A percentile compares a stretch with the other conserved stretches of the same genome.
Evolutionary conservation across 2,113 vertebrate species (phyloP).

Genomic region (Leptobrachium ailaonicum): DNA sequence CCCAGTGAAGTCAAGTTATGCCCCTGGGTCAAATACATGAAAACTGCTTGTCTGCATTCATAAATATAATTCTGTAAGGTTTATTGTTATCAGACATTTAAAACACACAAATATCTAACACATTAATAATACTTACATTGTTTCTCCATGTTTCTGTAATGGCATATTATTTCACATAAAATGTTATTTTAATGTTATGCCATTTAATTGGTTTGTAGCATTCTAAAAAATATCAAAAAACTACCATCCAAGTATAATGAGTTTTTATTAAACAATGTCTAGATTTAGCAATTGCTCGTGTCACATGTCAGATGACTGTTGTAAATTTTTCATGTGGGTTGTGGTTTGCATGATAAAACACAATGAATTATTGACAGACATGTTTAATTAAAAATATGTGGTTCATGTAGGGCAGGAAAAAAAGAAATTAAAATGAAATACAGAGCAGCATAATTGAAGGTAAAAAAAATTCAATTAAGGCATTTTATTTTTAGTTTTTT

Average conservation of each 20-base stretch:
- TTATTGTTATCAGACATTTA: too few relatives aligned
- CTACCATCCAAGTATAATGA: neutral
- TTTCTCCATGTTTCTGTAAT: too few relatives aligned
- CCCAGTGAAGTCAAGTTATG: too few relatives aligned
- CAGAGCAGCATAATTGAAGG: neutral
- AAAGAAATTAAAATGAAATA: neutral
- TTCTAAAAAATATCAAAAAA: too few relatives aligned
- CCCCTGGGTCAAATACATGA: too few relatives aligned
- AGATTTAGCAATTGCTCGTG: neutral
- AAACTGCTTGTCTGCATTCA: too few relatives aligned
- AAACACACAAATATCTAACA: too few relatives aligned
- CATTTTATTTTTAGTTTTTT: neutral
- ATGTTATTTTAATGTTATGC: too few relatives aligned
- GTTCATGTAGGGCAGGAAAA: constrained; percentile 1
- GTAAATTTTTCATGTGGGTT: neutral
- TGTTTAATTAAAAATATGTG: neutral
- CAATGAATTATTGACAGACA: neutral
- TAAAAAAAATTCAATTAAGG: constrained; percentile 5
- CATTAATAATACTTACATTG: too few relatives aligned
- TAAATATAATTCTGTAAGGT: too few relatives aligned
- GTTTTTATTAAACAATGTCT: neutral
- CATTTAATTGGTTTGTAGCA: too few relatives aligned
- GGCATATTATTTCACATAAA: too few relatives aligned
- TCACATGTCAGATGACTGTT: neutral
- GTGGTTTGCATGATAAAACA: neutral